These are phyloP conservation scores for Drosophila leonis DNA, from an alignment of 2,888 invertebrate species.

Conservation along the genomic window DNA sequence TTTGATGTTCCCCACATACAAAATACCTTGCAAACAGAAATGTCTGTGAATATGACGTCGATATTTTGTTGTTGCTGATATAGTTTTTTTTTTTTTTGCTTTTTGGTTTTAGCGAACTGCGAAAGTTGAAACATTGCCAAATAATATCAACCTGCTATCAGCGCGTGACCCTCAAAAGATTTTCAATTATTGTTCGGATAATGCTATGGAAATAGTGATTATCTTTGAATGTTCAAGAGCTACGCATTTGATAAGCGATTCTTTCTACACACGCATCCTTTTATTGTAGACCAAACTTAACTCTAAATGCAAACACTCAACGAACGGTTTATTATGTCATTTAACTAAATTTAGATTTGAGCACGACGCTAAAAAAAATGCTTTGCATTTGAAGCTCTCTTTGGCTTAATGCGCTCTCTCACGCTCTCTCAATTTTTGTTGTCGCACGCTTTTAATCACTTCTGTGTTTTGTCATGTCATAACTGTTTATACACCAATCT, in stretches of 20 bases:
- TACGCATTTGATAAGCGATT: background rate
- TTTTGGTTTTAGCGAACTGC: slow-evolving; percentile 27
- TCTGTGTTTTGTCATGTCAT: slow-evolving; percentile 11
- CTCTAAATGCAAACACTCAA: slow-evolving; percentile 44
- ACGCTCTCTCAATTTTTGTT: slow-evolving; percentile 19
- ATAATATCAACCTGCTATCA: slow-evolving; percentile 53
- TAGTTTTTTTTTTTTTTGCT: slow-evolving; percentile 38
- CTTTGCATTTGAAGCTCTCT: slow-evolving; percentile 31
- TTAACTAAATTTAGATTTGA: slow-evolving; percentile 74
- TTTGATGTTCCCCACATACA: slow-evolving; percentile 46
- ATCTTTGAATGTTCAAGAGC: background rate
- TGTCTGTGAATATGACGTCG: slow-evolving; percentile 65
- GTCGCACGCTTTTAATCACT: slow-evolving; percentile 38
- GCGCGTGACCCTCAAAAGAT: slow-evolving; percentile 71
- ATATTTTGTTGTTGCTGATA: slow-evolving; percentile 45
- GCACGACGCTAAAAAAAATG: slow-evolving; percentile 28
- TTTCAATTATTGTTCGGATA: slow-evolving; percentile 13
- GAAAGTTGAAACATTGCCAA: slow-evolving; percentile 60
- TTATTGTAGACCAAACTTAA: slow-evolving; percentile 42
- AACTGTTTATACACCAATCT: slow-evolving; percentile 25
- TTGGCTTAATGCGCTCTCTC: slow-evolving; percentile 12
- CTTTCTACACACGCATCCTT: slow-evolving; percentile 20
- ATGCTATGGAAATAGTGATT: background rate
- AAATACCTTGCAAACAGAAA: slow-evolving; percentile 49
- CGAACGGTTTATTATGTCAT: slow-evolving; percentile 72